Base-by-base conservation (phyloP, 1,140 invertebrate species). In the Tetramorium alpestre region DNA sequence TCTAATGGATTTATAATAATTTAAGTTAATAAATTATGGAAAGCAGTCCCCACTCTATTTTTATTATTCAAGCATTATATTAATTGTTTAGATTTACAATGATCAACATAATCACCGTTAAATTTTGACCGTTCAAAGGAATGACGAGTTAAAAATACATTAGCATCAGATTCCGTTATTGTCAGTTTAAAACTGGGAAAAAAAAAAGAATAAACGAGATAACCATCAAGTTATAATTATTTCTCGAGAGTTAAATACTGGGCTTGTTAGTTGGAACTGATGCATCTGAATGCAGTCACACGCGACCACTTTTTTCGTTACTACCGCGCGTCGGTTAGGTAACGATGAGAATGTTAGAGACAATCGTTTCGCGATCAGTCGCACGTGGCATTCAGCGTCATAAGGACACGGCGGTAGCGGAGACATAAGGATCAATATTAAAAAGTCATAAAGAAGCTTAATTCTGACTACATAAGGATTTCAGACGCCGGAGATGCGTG, bases 321-420 rank as follows among this genome's bases (percentile, higher is more conserved):
- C 11, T 11, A 44, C 22, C 51, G 28, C 54, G 25, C 56, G 47
- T 38, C 69, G 44, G 22, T 22, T 18, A 60, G 65, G 25, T 51
- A 70, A 38, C 22, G 49, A 72, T 56, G 78, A 44, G 41, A 60
- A 44, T 28, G 28, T 33, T n/a, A 47, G 25, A 77, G 82, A 85
- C 60, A 56, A 85, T 85, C 72, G 44, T 77, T 85, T 77, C 58
- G 72, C 82, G 33, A 85, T 85, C 72, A 85, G 22, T 13, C 58
- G 47, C 70, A 76, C 58, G 33, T 64, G 72, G 62, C 47, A 80
- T 62, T 80, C 70, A 41, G 41, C 72, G 51, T 60, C 51, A 33
- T 33, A 38, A 58, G n/a, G 38, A 33, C 13, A 44, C 22, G 28
- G n/a, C 13, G n/a, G 33, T 13, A 2, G n/a, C 13, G 56, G 33